Evolutionary conservation across 2,113 vertebrate species (phyloP).

Genomic region (Corvus hawaiiensis): DNA sequence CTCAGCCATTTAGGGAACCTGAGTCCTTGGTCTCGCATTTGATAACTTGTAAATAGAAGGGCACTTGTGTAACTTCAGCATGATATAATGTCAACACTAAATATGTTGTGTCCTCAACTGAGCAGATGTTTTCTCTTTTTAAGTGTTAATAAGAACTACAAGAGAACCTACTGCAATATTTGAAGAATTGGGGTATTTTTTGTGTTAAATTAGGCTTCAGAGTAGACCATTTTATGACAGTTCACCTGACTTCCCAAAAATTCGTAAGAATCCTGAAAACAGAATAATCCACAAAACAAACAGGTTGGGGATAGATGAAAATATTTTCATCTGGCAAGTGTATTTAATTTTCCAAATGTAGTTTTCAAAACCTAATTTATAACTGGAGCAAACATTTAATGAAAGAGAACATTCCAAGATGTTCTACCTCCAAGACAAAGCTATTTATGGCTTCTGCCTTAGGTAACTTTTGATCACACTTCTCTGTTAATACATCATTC

Average conservation of each 20-base stretch:
- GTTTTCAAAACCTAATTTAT: not conserved
- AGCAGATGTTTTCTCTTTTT: not conserved
- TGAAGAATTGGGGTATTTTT: not conserved
- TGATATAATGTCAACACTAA: not conserved
- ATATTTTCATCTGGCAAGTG: not conserved
- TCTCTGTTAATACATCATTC: not conserved
- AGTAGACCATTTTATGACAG: not conserved
- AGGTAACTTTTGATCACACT: not conserved
- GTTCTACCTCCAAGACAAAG: not conserved
- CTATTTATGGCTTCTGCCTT: not conserved
- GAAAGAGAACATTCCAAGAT: not conserved
- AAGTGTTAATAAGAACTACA: not conserved
- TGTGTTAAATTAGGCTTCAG: not conserved
- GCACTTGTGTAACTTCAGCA: not conserved
- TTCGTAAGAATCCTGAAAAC: not conserved
- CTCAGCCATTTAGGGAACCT: not conserved
- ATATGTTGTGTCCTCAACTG: not conserved
- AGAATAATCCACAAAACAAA: not conserved
- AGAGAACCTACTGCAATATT: not conserved
- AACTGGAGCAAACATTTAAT: not conserved
- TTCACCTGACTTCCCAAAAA: not conserved
- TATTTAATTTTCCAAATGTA: not conserved
- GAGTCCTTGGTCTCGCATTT: fast-evolving
- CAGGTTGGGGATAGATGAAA: not conserved
- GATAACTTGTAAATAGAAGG: not conserved